Evolutionary conservation across 2,888 invertebrate genomes (phyloP).

Genomic region (Sarcophaga rosellei): DNA sequence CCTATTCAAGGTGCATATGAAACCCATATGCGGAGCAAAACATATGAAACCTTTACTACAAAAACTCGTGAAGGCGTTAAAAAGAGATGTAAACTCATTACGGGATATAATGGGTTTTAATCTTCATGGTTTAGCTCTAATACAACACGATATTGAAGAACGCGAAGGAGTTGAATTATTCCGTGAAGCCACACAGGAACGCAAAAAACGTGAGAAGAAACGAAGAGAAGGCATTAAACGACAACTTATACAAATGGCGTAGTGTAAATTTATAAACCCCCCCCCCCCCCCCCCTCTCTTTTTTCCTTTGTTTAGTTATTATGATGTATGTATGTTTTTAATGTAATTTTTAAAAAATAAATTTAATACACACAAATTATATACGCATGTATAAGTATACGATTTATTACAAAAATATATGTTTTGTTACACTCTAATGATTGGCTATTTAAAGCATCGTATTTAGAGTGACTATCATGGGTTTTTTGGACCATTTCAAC

Average conservation of each 20-base stretch:
- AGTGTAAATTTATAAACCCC: not conserved
- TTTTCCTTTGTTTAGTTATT: slow-evolving; percentile 3
- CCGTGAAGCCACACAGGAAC: slow-evolving; percentile 86
- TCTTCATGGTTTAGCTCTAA: slow-evolving; percentile 89
- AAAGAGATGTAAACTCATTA: slow-evolving; percentile 75
- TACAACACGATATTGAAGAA: slow-evolving; percentile 89
- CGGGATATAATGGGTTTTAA: slow-evolving; percentile 94
- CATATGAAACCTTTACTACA: slow-evolving; percentile 83
- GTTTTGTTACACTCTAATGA: not conserved
- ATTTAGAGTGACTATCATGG: not conserved
- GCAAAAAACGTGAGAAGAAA: slow-evolving; percentile 84
- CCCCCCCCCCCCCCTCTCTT: too few relatives aligned
- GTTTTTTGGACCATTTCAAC: slow-evolving; percentile 65
- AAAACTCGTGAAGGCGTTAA: slow-evolving; percentile 74
- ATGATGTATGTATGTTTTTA: slow-evolving; percentile 21
- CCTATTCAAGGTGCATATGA: slow-evolving; percentile 88
- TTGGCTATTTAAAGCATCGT: too few relatives aligned
- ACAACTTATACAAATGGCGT: slow-evolving; percentile 75
- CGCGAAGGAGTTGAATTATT: slow-evolving; percentile 89
- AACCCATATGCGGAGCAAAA: slow-evolving; percentile 88
- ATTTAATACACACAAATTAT: slow-evolving; percentile 24
- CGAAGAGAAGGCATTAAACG: slow-evolving; percentile 74
- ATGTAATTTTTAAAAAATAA: slow-evolving; percentile 47
- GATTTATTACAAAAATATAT: slow-evolving; percentile 63
- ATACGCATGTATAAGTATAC: slow-evolving; percentile 56